Conservation (phyloP, 2,113 vertebrate species). For the Phodopus roborovskii region DNA sequence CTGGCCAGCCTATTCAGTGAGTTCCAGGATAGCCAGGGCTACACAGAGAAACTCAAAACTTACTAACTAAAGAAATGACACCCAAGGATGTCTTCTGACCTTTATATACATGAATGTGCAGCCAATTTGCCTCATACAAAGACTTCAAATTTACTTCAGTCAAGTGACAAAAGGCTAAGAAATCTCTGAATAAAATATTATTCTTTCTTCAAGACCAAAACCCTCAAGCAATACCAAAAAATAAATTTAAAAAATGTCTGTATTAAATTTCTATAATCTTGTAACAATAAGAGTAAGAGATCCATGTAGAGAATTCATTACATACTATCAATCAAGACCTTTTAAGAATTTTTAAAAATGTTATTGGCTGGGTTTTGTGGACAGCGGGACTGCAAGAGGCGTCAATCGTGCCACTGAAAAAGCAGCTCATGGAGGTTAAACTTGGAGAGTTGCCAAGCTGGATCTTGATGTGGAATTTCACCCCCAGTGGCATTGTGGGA, state of each 20-base stretch:
- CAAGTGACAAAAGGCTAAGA: neutral
- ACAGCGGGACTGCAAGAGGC: no score
- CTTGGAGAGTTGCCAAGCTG: no score
- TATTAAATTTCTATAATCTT: constrained; percentile 41
- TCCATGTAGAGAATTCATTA: neutral
- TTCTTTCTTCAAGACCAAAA: constrained; percentile 5
- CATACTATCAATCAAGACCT: constrained; percentile 14
- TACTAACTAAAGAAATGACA: neutral
- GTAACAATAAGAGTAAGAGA: constrained; percentile 15
- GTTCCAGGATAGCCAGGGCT: neutral
- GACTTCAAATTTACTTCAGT: neutral
- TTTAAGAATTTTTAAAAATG: neutral
- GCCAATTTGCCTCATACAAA: neutral
- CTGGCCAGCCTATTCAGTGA: neutral
- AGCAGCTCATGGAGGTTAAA: no score
- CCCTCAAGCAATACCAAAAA: neutral
- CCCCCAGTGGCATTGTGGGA: no score
- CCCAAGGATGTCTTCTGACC: neutral
- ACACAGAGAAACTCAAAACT: neutral
- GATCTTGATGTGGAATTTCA: no score
- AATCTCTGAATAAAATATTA: constrained; percentile 40
- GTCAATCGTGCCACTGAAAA: no score
- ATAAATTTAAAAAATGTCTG: neutral
- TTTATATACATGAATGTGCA: neutral
- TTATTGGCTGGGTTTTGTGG: no score